A percentile compares a stretch with the other conserved stretches of the same genome.
Evolutionary conservation across 2,113 vertebrate genomes (phyloP).

Genomic region (Notiomystis cincta): DNA sequence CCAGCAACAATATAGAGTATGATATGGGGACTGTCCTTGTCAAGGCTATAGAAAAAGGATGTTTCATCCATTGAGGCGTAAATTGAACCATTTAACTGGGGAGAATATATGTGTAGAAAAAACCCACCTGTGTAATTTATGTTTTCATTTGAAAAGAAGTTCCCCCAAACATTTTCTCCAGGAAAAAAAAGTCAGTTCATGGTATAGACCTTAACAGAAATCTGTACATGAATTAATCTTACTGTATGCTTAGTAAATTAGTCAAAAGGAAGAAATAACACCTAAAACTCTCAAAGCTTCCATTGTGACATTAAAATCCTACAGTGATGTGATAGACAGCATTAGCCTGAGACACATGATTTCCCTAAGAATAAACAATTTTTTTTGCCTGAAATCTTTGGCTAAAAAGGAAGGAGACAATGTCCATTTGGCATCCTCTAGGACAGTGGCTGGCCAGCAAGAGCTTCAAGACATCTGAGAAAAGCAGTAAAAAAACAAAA

Average conservation of each 20-base stretch:
- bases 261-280: not conserved
- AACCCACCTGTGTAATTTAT: not conserved
- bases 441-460: not conserved
- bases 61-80: not conserved
- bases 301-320: not conserved
- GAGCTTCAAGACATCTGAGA: not conserved
- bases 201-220: not conserved
- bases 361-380: not conserved
- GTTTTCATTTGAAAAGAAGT: not conserved
- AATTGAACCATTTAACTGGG: not conserved
- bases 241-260: not conserved
- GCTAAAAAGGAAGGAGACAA: not conserved
- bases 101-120: not conserved
- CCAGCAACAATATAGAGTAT: not conserved
- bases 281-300: not conserved
- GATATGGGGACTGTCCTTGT: not conserved
- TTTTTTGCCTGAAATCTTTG: not conserved
- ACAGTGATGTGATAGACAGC: not conserved
- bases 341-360: not conserved
- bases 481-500: not conserved
- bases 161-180: not conserved
- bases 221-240: not conserved
- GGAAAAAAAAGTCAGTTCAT: not conserved
- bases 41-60: not conserved
- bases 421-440: not conserved